Conservation (phyloP, 2,113 vertebrate genomes). For the Theristicus caerulescens region DNA sequence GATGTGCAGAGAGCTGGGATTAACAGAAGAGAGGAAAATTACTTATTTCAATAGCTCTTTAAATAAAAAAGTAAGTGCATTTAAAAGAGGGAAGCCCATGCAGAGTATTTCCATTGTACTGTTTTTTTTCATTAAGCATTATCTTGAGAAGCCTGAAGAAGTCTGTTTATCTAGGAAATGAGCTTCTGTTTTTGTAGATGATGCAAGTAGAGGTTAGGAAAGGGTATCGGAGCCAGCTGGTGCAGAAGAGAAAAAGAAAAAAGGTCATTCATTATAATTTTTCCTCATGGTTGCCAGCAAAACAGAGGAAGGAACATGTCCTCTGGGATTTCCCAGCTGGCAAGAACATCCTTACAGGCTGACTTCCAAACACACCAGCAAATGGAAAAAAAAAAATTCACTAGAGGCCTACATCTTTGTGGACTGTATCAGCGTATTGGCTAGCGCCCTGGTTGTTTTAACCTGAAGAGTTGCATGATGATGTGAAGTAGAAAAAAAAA, state of each 20-base stretch:
- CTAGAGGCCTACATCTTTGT: not conserved
- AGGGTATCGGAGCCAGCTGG: not conserved
- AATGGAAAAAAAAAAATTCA: not conserved
- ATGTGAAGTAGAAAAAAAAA: not conserved
- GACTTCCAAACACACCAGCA: slow-evolving; percentile 1
- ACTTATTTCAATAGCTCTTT: not conserved
- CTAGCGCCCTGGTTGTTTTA: not conserved
- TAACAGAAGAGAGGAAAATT: not conserved
- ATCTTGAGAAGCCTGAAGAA: not conserved
- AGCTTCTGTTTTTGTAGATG: not conserved
- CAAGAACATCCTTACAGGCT: not conserved
- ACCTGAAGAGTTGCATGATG: not conserved
- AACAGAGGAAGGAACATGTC: slow-evolving; percentile 6
- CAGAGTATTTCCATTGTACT: not conserved
- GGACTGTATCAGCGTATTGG: not conserved
- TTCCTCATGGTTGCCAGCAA: slow-evolving; percentile 10
- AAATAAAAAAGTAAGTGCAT: not conserved
- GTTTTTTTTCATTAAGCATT: not conserved
- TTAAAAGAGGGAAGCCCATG: not conserved
- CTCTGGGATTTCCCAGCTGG: slow-evolving; percentile 40
- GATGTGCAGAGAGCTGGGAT: not conserved
- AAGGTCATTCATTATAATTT: slow-evolving; percentile 7
- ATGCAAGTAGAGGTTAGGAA: not conserved
- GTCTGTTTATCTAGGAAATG: slow-evolving; percentile 6
- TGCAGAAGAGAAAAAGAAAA: not conserved